Conservation (phyloP, 2,797 vertebrate genomes). For the Onychomys torridus region DNA sequence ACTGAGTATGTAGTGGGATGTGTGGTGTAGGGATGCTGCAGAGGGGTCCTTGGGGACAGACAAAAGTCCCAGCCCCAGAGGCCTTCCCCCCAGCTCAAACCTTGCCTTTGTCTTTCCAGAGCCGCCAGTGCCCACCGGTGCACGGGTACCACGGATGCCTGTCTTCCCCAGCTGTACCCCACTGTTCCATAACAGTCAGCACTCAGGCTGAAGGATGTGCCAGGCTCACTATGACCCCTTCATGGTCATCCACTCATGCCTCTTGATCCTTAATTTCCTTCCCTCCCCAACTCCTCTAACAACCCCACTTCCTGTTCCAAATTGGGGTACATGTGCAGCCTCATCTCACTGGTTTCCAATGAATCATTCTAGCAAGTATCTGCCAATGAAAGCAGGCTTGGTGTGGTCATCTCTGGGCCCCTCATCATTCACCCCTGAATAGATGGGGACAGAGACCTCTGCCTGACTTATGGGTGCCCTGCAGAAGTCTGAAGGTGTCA, state of each 20-base stretch:
- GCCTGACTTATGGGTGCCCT: background rate
- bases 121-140: rapidly evolving
- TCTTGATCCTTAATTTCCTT: background rate
- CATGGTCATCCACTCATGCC: background rate
- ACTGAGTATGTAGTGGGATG: rapidly evolving
- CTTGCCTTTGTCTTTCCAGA: constrained; percentile 66
- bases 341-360: background rate
- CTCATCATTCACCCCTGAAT: background rate
- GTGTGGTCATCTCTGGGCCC: rapidly evolving
- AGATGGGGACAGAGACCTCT: background rate
- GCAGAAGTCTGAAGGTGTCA: background rate
- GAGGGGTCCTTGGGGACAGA: background rate
- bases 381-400: background rate
- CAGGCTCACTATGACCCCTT: background rate
- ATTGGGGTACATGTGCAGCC: background rate
- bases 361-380: rapidly evolving
- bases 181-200: background rate
- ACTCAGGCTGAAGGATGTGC: background rate
- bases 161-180: background rate
- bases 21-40: no score
- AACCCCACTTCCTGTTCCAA: rapidly evolving
- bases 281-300: background rate
- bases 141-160: background rate
- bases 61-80: rapidly evolving
- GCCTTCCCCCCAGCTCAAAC: background rate